Evolutionary conservation across 2,113 vertebrate species (phyloP).

Genomic region (Rhea americana): DNA sequence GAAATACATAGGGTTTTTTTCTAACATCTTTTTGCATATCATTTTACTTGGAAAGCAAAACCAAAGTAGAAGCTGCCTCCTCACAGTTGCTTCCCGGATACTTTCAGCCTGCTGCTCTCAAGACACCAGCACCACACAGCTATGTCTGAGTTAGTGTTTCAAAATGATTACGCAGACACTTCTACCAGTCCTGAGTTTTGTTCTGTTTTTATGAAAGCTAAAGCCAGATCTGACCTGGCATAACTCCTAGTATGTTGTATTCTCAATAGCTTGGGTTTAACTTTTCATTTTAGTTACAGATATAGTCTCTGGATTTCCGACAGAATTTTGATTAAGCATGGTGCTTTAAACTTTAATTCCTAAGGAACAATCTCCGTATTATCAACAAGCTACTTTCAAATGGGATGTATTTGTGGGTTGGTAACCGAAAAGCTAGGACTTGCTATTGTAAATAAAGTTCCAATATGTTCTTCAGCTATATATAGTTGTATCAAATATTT

Average conservation of each 20-base stretch:
- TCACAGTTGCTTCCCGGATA: neutral
- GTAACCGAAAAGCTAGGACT: neutral
- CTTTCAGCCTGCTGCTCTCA: neutral
- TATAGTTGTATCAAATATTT: slow-evolving; percentile 28
- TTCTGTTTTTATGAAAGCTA: neutral
- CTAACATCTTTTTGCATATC: neutral
- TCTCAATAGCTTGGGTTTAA: neutral
- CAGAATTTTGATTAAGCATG: neutral
- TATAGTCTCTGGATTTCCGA: neutral
- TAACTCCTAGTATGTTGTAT: neutral
- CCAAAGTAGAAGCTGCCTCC: neutral
- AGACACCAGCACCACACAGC: neutral
- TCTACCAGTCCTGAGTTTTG: neutral
- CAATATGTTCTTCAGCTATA: neutral
- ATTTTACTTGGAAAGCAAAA: neutral
- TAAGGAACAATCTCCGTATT: neutral
- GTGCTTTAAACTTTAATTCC: neutral
- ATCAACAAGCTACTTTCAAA: neutral
- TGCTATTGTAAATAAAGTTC: neutral
- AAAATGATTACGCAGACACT: neutral
- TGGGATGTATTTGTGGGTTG: neutral
- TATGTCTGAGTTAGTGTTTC: neutral
- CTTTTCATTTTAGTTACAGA: neutral
- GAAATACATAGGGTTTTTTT: neutral
- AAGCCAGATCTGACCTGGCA: neutral